Base-by-base conservation (phyloP, 2,888 invertebrate genomes). In the Encarsia formosa region DNA sequence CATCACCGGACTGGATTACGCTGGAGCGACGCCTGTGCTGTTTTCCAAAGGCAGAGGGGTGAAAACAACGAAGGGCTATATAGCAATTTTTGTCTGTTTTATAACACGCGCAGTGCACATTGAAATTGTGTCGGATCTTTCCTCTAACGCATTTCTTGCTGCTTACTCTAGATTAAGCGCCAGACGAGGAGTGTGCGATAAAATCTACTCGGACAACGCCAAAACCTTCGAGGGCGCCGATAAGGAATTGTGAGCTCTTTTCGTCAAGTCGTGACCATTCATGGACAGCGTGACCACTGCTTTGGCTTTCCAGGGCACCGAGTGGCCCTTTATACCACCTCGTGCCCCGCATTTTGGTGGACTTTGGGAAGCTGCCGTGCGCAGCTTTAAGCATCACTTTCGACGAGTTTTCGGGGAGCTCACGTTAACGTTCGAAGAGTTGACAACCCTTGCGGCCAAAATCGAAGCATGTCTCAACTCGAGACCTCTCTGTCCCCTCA, bases 101-200 rank as follows among this genome's bases (percentile, higher is more conserved):
- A 11, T 31, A 5, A 24, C 15, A 6, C 9, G 26, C 9, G 44
- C 44, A n/a, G 8, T 19, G 11, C 44, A 44, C 32, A 6, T 32
- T 5, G 34, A 44, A 15, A 8, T 34, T 13, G 44, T 44, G 2
- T 39, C 38, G 3, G 39, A 47, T 16, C 29, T 26, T 2, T 29
- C 47, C n/a, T 20, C 44, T 2, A n/a, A 18, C 11, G 35, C 44
- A 5, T 44, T 34, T 34, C 19, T 44, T 13, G 44, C 44, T 4
- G 35, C 35, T 20, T 34, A 34, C 20, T 32, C 38, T 11, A 19
- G 38, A 3, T 19, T 37, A 3, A 31, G 31, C 31, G 31, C 31
- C 4, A 11, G 31, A 4, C 3, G 31, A 31, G 31, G 31, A 31
- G 13, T 6, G 15, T 15, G n/a, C n/a, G n/a, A n/a, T 3, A 4